A percentile compares a stretch with the other conserved stretches of the same genome.
phyloP scores from a whole-genome alignment of 2,888 invertebrate genomes.

The Parnassius smintheus region DNA sequence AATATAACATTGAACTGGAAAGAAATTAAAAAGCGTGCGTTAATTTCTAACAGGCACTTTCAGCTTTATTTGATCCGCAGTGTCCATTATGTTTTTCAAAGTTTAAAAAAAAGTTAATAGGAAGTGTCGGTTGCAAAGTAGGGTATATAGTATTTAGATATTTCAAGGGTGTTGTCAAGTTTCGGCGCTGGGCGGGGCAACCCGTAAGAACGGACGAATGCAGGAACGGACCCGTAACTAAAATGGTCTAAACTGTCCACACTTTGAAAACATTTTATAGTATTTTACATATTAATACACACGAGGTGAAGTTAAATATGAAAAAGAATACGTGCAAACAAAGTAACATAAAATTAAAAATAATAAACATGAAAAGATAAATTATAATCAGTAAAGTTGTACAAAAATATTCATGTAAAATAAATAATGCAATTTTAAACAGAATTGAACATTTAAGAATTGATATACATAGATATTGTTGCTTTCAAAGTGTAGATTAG shows the following conservation, averaged over 20 bases:
- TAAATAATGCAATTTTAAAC: neutral
- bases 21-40: slow-evolving; percentile 77
- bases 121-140: slow-evolving; percentile 67
- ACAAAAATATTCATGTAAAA: neutral
- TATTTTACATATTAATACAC: slow-evolving; percentile 19
- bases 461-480: slow-evolving; percentile 7
- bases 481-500: slow-evolving; percentile 72
- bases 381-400: neutral
- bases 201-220: slow-evolving; percentile 58
- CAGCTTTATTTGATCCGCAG: slow-evolving; percentile 48
- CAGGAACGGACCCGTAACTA: slow-evolving; percentile 60
- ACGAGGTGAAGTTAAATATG: slow-evolving; percentile 23
- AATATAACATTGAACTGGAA: slow-evolving; percentile 72
- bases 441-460: neutral
- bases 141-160: slow-evolving; percentile 53
- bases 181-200: slow-evolving; percentile 78
- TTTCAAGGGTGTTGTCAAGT: slow-evolving; percentile 55
- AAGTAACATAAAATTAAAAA: neutral
- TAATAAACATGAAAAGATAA: slow-evolving; percentile 8
- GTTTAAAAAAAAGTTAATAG: slow-evolving; percentile 50
- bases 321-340: neutral
- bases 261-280: slow-evolving; percentile 58
- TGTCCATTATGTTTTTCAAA: slow-evolving; percentile 58
- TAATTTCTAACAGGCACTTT: slow-evolving; percentile 75
- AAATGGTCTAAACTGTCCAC: slow-evolving; percentile 62